Evolutionary conservation across 2,797 vertebrate genomes (phyloP).

Genomic region (Myoxocephalus aenaeus): DNA sequence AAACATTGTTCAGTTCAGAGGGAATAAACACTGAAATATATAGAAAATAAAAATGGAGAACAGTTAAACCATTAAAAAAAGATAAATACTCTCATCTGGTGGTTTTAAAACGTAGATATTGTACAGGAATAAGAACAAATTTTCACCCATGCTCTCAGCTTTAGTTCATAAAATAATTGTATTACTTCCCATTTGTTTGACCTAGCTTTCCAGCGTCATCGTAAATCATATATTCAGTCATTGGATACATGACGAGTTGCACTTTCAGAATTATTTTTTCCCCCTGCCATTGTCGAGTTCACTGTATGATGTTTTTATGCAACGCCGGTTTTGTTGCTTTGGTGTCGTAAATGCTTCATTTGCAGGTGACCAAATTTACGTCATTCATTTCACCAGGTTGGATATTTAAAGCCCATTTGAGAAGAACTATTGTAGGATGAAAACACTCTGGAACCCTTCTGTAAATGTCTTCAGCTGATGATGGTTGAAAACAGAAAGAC

Average conservation of each 20-base stretch:
- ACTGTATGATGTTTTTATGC: constrained; percentile 57
- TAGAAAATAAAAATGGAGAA: constrained; percentile 43
- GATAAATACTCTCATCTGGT: constrained; percentile 56
- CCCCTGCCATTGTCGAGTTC: constrained; percentile 58
- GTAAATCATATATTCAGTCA: constrained; percentile 56
- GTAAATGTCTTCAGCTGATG: constrained; percentile 16
- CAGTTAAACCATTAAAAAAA: constrained; percentile 48
- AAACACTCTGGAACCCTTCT: constrained; percentile 33
- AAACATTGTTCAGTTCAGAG: constrained; percentile 62
- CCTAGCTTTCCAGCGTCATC: constrained; percentile 61
- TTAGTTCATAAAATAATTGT: constrained; percentile 52
- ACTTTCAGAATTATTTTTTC: constrained; percentile 49
- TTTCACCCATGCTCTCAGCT: constrained; percentile 59
- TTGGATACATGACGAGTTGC: constrained; percentile 62
- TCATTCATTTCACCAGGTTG: constrained; percentile 39
- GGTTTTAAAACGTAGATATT: constrained; percentile 68
- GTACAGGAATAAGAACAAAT: constrained; percentile 63
- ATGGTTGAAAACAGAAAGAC: constrained; percentile 66
- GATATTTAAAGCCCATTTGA: constrained; percentile 39
- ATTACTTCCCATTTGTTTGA: constrained; percentile 51
- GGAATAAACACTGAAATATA: constrained; percentile 71
- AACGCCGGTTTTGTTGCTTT: constrained; percentile 65
- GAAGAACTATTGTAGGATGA: constrained; percentile 35
- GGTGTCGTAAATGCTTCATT: constrained; percentile 63
- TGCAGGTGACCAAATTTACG: constrained; percentile 66